Evolutionary conservation across 2,888 invertebrate species (phyloP).

Genomic region (Pristionchus mayeri): DNA sequence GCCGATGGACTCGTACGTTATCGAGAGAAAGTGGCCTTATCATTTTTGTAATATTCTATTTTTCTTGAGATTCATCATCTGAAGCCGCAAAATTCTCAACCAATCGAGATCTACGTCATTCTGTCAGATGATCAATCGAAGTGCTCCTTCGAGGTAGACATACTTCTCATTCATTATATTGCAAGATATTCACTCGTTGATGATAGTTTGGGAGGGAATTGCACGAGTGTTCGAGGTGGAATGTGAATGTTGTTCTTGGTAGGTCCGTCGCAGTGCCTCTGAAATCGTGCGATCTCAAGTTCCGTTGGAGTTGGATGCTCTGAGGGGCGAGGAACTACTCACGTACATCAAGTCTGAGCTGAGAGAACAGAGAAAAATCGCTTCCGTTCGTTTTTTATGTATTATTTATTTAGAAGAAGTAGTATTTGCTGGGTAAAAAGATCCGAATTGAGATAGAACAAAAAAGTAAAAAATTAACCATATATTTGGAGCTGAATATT

Average conservation of each 20-base stretch:
- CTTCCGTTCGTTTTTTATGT: too few relatives aligned
- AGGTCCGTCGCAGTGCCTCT: too few relatives aligned
- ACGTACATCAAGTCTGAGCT: constrained; percentile 4
- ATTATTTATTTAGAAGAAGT: too few relatives aligned
- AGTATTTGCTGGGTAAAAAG: not conserved
- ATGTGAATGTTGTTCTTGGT: too few relatives aligned
- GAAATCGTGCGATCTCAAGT: too few relatives aligned
- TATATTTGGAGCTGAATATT: too few relatives aligned
- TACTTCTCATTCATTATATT: not conserved
- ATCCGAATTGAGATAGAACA: not conserved
- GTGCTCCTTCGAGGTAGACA: constrained; percentile 4
- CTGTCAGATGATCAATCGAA: not conserved
- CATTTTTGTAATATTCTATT: too few relatives aligned
- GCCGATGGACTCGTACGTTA: constrained; percentile 28
- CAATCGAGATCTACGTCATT: not conserved
- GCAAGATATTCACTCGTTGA: too few relatives aligned
- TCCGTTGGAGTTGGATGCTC: not conserved
- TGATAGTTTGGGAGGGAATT: too few relatives aligned
- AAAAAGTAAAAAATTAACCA: not conserved
- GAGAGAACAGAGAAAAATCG: not conserved
- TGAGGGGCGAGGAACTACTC: constrained; percentile 42
- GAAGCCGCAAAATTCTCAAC: not conserved
- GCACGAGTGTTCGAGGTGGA: too few relatives aligned
- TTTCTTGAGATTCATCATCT: not conserved
- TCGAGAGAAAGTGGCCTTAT: not conserved